Evolutionary conservation across 2,888 invertebrate genomes (phyloP).

Genomic region (Hemaris fuciformis): DNA sequence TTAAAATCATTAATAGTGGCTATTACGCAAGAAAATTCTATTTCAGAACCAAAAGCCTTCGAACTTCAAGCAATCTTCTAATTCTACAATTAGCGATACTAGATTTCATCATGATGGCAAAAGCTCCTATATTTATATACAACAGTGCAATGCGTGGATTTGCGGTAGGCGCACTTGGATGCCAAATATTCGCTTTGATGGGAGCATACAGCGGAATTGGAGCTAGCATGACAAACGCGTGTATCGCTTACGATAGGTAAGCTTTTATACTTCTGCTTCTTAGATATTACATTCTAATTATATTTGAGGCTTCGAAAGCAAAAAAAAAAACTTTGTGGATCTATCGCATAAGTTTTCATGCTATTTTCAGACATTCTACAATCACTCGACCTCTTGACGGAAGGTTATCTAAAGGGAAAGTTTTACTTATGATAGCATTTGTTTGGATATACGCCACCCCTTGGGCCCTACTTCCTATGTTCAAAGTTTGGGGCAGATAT

Average conservation of each 20-base stretch:
- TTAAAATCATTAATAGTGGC: too few relatives aligned
- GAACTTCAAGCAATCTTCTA: constrained; percentile 91
- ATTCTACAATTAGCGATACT: constrained; percentile 91
- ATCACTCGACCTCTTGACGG: constrained; percentile 92
- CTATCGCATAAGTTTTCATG: background rate
- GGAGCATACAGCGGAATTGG: constrained; percentile 91
- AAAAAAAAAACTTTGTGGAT: background rate
- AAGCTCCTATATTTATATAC: constrained; percentile 92
- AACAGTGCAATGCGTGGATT: constrained; percentile 91
- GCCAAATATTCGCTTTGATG: constrained; percentile 88
- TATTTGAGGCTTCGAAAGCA: too few relatives aligned
- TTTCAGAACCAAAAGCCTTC: constrained; percentile 84
- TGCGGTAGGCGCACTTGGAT: constrained; percentile 87
- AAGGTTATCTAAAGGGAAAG: constrained; percentile 90
- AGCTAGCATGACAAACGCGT: constrained; percentile 90
- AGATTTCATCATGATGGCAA: constrained; percentile 94
- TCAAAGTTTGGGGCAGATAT: constrained; percentile 93
- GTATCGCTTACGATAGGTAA: constrained; percentile 91
- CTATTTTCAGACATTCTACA: constrained; percentile 75
- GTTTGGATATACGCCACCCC: constrained; percentile 91
- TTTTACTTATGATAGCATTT: constrained; percentile 86
- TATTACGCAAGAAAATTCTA: background rate
- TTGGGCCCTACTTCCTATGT: constrained; percentile 89
- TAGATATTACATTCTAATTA: too few relatives aligned
- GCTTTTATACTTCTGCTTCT: background rate